Evolutionary conservation across 2,113 vertebrate species (phyloP).

Genomic region (Neodontobutis hainanensis): DNA sequence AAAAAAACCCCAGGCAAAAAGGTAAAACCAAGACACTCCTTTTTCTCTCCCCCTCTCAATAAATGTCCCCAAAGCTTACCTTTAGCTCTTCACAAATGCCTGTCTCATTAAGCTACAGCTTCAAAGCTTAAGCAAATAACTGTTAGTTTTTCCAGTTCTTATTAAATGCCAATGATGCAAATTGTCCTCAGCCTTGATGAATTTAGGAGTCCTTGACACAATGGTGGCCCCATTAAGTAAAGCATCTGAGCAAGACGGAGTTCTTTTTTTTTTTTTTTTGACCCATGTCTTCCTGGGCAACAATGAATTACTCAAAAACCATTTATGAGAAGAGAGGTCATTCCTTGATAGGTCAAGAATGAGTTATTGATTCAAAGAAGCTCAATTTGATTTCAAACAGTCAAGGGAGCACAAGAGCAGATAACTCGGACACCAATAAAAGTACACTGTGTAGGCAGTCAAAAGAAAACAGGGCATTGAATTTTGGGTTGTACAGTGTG

Average conservation of each 20-base stretch:
- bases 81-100: too few species aligned
- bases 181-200: not conserved
- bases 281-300: constrained; percentile 30
- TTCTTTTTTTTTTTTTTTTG: constrained; percentile 11
- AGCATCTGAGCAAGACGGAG: not conserved
- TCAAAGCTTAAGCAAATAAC: not conserved
- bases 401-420: constrained; percentile 38
- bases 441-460: constrained; percentile 24
- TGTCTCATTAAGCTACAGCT: too few species aligned
- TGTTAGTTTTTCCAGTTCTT: not conserved
- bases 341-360: constrained; percentile 42
- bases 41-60: too few species aligned
- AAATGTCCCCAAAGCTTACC: not conserved
- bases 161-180: constrained; percentile 25
- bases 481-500: constrained; percentile 3
- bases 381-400: constrained; percentile 63
- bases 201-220: constrained; percentile 7
- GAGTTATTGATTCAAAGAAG: constrained; percentile 53
- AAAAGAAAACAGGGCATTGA: constrained; percentile 1
- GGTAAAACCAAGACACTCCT: too few species aligned
- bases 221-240: not conserved
- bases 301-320: constrained; percentile 50
- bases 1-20: too few species aligned
- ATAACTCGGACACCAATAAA: constrained; percentile 49
- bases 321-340: constrained; percentile 39